These are phyloP conservation scores for Peucedramus taeniatus DNA, from an alignment of 2,113 vertebrate species.

Conservation along the genomic window DNA sequence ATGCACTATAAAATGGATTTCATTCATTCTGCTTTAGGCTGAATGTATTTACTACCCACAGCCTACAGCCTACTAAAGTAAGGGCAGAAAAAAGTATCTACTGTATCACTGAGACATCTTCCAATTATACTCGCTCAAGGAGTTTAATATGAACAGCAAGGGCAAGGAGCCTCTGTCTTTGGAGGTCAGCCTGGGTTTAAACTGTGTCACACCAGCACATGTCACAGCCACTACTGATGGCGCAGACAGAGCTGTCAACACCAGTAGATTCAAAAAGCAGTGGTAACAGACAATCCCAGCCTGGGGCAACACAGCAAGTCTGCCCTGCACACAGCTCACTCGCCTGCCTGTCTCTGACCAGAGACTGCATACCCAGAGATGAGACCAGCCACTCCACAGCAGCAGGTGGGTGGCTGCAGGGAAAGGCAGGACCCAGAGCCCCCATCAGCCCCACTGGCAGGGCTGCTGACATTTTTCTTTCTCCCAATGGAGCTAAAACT, in stretches of 20 bases:
- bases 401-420: not conserved
- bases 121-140: not conserved
- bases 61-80: not conserved
- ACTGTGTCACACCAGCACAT: not conserved
- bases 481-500: not conserved
- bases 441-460: rapidly evolving
- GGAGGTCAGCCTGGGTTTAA: constrained; percentile 28
- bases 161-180: not conserved
- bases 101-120: not conserved
- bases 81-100: not conserved
- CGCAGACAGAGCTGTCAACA: constrained; percentile 9
- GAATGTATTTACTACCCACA: not conserved
- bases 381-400: not conserved
- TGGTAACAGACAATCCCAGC: not conserved
- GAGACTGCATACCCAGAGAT: rapidly evolving
- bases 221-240: not conserved
- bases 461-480: not conserved
- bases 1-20: not conserved
- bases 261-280: not conserved
- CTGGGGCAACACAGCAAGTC: not conserved
- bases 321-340: not conserved
- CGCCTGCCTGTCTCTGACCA: not conserved
- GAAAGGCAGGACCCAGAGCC: not conserved
- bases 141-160: not conserved
- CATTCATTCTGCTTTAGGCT: not conserved